Conservation (phyloP, 2,113 vertebrate species). For the Vulpes vulpes region DNA sequence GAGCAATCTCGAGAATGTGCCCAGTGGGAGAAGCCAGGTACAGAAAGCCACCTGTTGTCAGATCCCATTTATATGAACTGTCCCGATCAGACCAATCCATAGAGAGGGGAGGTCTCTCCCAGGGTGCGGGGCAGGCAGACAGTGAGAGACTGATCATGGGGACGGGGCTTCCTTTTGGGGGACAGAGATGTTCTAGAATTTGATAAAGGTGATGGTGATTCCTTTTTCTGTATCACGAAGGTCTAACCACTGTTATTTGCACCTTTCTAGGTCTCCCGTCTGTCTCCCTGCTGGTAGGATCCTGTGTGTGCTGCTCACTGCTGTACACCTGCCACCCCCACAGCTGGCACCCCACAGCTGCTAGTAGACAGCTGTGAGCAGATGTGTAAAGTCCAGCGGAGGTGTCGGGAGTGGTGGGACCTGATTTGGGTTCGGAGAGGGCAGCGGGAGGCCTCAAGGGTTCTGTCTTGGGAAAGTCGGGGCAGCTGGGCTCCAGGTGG, state of each 20-base stretch:
- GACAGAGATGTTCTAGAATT: background rate
- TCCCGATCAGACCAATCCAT: background rate
- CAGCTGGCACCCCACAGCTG: too few species aligned
- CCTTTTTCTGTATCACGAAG: background rate
- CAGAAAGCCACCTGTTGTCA: rapidly evolving
- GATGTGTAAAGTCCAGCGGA: background rate
- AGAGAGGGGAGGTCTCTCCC: background rate
- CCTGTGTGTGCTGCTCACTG: background rate
- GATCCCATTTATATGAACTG: background rate
- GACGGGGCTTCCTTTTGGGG: rapidly evolving
- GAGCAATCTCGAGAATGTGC: background rate
- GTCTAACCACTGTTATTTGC: background rate
- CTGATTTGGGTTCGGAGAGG: background rate
- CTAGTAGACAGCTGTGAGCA: rapidly evolving
- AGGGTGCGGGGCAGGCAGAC: background rate
- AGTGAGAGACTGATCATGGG: background rate
- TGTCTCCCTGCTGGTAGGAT: background rate
- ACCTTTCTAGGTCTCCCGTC: background rate
- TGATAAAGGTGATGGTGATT: background rate
- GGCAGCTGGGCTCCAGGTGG: background rate
- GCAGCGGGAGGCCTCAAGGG: background rate
- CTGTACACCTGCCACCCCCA: background rate
- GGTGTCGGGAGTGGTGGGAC: background rate
- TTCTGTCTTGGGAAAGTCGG: background rate
- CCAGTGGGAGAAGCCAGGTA: background rate